phyloP scores from a whole-genome alignment of 2,888 invertebrate genomes.

The Drosophila affinis region DNA sequence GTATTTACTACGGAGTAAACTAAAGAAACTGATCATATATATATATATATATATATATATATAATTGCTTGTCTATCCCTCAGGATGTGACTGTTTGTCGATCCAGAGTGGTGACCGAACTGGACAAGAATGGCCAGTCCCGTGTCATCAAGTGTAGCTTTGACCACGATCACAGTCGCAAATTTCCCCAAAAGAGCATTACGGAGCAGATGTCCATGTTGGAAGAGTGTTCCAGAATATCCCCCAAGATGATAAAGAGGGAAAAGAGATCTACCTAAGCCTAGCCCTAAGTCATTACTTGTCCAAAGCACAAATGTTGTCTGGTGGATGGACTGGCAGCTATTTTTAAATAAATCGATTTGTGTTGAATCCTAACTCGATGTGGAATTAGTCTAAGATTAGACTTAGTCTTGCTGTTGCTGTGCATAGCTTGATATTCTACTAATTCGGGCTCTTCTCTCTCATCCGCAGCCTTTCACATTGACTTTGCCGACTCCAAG shows the following conservation, averaged over 20 bases:
- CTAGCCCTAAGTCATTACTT: conserved; percentile 33
- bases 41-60: no score
- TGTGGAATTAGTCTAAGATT: conserved; percentile 13
- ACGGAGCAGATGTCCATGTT: conserved; percentile 49
- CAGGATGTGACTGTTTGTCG: conserved; percentile 82
- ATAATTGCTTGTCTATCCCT: conserved; percentile 1
- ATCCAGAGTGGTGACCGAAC: conserved; percentile 81
- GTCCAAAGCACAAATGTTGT: conserved; percentile 10
- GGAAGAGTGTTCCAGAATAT: conserved; percentile 5
- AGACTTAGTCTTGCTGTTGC: not conserved
- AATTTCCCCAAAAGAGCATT: conserved; percentile 53
- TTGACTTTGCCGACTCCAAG: conserved; percentile 84
- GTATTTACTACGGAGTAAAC: not conserved
- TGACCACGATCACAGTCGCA: conserved; percentile 80
- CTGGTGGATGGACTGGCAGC: conserved; percentile 17
- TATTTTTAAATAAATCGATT: conserved; percentile 50
- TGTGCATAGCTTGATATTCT: not conserved
- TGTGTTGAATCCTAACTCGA: conserved; percentile 3
- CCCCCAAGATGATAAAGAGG: conserved; percentile 30
- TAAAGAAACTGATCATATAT: not conserved
- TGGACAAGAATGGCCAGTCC: conserved; percentile 72
- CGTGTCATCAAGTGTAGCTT: conserved; percentile 80
- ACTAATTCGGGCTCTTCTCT: conserved; percentile 23
- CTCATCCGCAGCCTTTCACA: conserved; percentile 79
- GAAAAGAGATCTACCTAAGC: conserved; percentile 16